Conservation (phyloP, 2,113 vertebrate species). For the Pseudolaguvia tuberculata region DNA sequence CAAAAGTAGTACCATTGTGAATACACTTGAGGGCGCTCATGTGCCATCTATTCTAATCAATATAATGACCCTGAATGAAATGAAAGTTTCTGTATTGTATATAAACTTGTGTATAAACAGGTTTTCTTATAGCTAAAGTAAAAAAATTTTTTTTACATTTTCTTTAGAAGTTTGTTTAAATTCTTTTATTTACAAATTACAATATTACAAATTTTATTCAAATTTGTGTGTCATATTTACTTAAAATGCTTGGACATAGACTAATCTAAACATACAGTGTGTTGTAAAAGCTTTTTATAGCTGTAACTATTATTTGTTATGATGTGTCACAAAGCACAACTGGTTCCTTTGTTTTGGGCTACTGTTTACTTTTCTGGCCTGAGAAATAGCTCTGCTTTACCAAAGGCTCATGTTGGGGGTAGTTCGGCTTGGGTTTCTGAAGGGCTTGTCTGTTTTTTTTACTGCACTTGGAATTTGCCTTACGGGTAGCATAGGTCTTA, state of each 20-base stretch:
- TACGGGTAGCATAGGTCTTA: not conserved
- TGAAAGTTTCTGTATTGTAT: too few relatives aligned
- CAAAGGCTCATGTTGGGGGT: not conserved
- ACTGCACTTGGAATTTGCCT: not conserved
- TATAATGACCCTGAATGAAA: not conserved
- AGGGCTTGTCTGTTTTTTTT: not conserved
- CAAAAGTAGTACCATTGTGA: not conserved
- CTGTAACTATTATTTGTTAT: not conserved
- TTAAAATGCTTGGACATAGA: not conserved
- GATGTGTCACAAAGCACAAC: not conserved
- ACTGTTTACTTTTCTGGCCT: not conserved
- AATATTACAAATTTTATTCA: too few relatives aligned
- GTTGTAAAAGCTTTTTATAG: not conserved
- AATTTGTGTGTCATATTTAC: not conserved
- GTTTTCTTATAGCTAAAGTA: too few relatives aligned
- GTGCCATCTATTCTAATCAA: not conserved
- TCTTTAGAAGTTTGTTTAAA: too few relatives aligned
- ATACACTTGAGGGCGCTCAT: slow-evolving; percentile 39
- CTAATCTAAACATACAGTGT: not conserved
- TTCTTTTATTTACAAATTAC: too few relatives aligned
- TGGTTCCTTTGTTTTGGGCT: not conserved
- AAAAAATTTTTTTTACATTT: too few relatives aligned
- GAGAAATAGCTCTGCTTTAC: not conserved
- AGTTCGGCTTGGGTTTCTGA: not conserved
- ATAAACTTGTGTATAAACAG: too few relatives aligned